A percentile compares a stretch with the other conserved stretches of the same genome.
phyloP scores from a whole-genome alignment of 64 coral and sea anemone genomes.

The Montipora efflorescens region DNA sequence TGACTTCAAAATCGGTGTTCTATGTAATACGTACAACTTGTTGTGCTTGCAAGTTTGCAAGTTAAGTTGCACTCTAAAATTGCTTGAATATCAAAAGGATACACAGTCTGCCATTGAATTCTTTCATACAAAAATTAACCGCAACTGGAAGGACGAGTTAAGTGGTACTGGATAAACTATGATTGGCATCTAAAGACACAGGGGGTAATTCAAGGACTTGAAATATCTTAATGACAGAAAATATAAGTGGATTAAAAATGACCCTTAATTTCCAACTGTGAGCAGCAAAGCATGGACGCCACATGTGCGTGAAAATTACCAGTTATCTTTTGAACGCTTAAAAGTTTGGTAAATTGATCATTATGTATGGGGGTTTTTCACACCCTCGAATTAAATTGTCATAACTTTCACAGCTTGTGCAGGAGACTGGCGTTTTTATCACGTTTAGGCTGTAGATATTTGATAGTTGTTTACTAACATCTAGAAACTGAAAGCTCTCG shows the following conservation, averaged over 20 bases:
- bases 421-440: no score
- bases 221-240: conserved; percentile 3
- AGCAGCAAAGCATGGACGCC: conserved; percentile 3
- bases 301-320: not conserved
- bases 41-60: not conserved
- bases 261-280: not conserved
- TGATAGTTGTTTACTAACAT: not conserved
- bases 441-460: not conserved
- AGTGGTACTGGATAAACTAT: not conserved
- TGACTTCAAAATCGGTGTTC: not conserved
- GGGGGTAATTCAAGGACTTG: not conserved
- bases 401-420: no score
- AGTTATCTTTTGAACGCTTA: conserved; percentile 12
- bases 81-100: not conserved
- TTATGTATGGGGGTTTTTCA: not conserved
- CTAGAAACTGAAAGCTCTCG: not conserved
- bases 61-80: not conserved
- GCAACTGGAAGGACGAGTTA: not conserved
- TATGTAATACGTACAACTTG: not conserved
- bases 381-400: no score
- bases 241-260: not conserved
- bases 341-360: not conserved
- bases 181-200: not conserved
- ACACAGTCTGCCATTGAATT: not conserved
- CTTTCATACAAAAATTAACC: not conserved